Conservation (phyloP, 30 jellyfish, hydroid and myxozoan species). For the Hydractinia symbiolongicarpus region DNA sequence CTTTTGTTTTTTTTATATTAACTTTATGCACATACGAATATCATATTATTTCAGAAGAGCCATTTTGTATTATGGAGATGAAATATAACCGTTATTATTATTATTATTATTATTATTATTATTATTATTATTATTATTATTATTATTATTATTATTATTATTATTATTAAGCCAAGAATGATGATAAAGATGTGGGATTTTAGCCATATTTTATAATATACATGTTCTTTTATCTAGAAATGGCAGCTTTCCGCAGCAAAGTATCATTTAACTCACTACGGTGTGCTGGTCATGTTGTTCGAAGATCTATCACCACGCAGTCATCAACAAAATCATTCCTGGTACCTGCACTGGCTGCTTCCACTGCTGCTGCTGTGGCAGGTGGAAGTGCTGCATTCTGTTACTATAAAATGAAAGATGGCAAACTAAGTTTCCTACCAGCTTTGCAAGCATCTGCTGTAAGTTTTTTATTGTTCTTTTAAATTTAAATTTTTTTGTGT, state of each 20-base stretch:
- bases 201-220: too few relatives aligned
- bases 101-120: too few relatives aligned
- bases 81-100: too few relatives aligned
- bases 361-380: slow-evolving; percentile 16
- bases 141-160: too few relatives aligned
- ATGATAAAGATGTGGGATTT: too few relatives aligned
- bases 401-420: slow-evolving; percentile 4
- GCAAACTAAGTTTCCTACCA: slow-evolving; percentile 12
- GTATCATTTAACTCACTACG: not conserved
- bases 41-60: too few relatives aligned
- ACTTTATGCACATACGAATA: too few relatives aligned
- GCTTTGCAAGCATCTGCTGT: slow-evolving; percentile 35
- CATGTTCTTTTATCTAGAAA: not conserved
- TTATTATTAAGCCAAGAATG: too few relatives aligned
- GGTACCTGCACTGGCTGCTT: slow-evolving; percentile 21
- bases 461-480: not conserved
- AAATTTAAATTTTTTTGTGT: not conserved
- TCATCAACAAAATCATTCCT: slow-evolving; percentile 17
- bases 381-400: slow-evolving; percentile 21
- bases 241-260: slow-evolving; percentile 28
- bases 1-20: too few relatives aligned
- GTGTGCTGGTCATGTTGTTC: slow-evolving; percentile 9
- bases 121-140: too few relatives aligned
- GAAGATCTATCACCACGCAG: slow-evolving; percentile 26
- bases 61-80: too few relatives aligned